A percentile compares a stretch with the other conserved stretches of the same genome.
Conservation (phyloP, 64 coral and sea anemone species). For the Montipora sp. region DNA sequence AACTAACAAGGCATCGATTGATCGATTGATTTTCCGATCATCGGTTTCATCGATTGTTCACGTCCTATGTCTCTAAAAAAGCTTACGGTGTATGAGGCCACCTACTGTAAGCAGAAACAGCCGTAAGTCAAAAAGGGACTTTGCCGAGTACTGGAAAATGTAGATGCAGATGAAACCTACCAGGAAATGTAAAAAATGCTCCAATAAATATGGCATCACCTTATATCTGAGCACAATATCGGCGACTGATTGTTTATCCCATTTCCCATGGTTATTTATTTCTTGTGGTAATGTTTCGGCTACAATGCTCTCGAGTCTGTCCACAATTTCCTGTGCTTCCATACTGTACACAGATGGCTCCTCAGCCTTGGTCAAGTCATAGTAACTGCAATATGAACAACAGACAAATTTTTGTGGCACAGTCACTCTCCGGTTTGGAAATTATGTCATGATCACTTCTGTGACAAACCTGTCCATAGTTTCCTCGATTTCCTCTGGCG, state of each 20-base stretch:
- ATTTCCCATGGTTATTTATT: background rate
- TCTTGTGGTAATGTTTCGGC: conserved; percentile 40
- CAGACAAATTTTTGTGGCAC: background rate
- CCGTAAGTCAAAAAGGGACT: too few species aligned
- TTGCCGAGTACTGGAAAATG: too few species aligned
- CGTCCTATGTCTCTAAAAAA: too few species aligned
- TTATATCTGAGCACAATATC: conserved; percentile 70
- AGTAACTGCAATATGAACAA: conserved; percentile 66
- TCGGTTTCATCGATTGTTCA: too few species aligned
- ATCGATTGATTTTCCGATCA: too few species aligned
- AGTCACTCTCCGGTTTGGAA: background rate
- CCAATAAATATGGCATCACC: conserved; percentile 3
- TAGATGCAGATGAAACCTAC: too few species aligned
- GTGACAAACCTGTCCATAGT: background rate
- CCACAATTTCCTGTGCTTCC: conserved; percentile 62
- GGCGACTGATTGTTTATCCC: conserved; percentile 8
- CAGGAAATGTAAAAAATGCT: too few species aligned
- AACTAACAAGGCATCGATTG: too few species aligned
- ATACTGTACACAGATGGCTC: conserved; percentile 62
- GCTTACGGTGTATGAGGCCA: too few species aligned
- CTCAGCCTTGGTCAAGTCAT: conserved; percentile 50
- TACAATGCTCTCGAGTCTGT: conserved; percentile 62
- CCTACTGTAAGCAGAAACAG: too few species aligned
- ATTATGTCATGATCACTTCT: too few species aligned
- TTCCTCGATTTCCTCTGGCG: conserved; percentile 32